Conservation (phyloP, 2,797 vertebrate species). For the Poecilia gillii region DNA sequence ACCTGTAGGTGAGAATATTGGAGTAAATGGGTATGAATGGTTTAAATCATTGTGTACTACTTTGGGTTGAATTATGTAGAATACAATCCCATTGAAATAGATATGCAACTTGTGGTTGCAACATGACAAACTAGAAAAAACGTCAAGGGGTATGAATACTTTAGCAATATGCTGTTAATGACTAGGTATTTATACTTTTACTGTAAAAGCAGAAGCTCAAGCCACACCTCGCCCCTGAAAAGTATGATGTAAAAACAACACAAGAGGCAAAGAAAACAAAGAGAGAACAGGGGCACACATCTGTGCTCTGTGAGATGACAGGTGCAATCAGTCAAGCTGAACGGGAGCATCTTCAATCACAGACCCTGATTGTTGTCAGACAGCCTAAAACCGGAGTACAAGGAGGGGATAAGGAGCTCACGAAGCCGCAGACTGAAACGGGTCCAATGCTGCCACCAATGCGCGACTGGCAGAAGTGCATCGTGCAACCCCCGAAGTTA, state of each 20-base stretch:
- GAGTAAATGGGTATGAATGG: no score
- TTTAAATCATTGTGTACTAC: no score
- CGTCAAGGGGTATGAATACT: not conserved
- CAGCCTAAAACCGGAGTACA: not conserved
- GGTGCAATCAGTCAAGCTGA: slow-evolving; percentile 33
- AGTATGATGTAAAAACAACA: not conserved
- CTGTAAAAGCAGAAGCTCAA: not conserved
- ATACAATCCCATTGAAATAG: not conserved
- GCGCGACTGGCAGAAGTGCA: slow-evolving; percentile 47
- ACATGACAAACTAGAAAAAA: not conserved
- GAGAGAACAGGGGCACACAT: not conserved
- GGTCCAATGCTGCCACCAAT: slow-evolving; percentile 71
- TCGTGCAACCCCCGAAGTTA: not conserved
- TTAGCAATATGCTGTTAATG: not conserved
- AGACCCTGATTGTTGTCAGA: slow-evolving; percentile 26
- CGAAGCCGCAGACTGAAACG: slow-evolving; percentile 22
- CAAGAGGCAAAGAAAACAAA: not conserved
- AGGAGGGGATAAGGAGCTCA: not conserved
- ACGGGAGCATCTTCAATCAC: slow-evolving; percentile 23
- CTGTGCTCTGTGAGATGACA: slow-evolving; percentile 15
- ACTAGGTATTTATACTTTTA: not conserved
- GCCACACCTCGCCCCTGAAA: not conserved
- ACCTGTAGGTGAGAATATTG: no score
- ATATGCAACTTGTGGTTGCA: not conserved
- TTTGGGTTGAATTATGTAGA: no score